Base-by-base conservation (phyloP, 2,797 vertebrate genomes). In the Lacerta agilis region DNA sequence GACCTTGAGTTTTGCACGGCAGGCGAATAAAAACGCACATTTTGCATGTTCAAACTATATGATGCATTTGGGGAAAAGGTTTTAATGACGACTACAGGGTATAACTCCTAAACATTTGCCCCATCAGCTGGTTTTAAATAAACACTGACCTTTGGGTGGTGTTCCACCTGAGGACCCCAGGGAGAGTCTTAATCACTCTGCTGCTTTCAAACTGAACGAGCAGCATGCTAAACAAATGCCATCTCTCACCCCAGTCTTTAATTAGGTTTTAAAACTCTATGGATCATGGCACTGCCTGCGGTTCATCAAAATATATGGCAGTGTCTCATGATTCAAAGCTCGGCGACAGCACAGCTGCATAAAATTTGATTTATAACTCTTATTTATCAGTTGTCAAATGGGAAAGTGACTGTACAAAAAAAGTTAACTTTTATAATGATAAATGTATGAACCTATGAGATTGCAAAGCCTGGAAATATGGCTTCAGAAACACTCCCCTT, bases 21-120 rank as follows among this genome's bases (percentile, higher is more conserved):
- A 43, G 78, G 0, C 1, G 38, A 86, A 83, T 18, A 84, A 82
- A 82, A 45, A 72, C 36, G 36, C 78, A 29, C 90, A 83, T 69
- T 87, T 80, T 94, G 38, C 66, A 29, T 38, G 8, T 45, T 92
- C 78, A 86, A 49, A 66, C n/a, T 75, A 87, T 88, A 87, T 83
- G 86, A 86, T 85, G 25, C 76, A 73, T 90, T 91, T 91, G 89
- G 87, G 66, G 3, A 90, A 92, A 87, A 86, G 41, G 85, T 88
- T 93, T 49, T 94, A 87, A 89, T 83, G 61, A 90, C 88, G 49
- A 87, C 89, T 69, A 79, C 83, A 89, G 83, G 83, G 64, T 91
- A 67, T 9, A 75, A 20, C 82, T 88, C 0, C 0, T 86, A 91
- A 91, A 87, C 23, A 33, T 88, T 91, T 79, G 13, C 41, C 85